Evolutionary conservation across 2,113 vertebrate genomes (phyloP), one percentile per base, ranked within the genome.

Genomic region (Oryzias javanicus): DNA sequence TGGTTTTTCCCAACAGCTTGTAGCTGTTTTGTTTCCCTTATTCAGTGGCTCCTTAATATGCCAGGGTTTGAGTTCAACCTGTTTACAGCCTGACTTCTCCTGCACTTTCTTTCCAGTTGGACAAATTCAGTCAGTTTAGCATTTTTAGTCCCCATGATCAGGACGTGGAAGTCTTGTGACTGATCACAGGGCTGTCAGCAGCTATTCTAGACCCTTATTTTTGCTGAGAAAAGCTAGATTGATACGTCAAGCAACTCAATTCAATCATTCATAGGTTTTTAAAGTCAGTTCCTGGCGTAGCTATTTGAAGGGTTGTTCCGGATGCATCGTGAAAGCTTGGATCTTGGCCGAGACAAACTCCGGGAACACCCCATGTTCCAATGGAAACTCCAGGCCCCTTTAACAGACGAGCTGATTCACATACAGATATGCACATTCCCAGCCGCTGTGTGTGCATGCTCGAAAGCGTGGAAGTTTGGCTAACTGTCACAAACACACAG

Each of bases 351-450:
- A 82, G 85, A 74, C 82, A 42, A 59, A 76, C 78, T 72, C 77
- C 35, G 64, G 65, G 75, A 77, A 58, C 66, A 1, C 55, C 72
- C 70, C 72, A 64, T 65, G 55, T 55, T 80, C 78, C 60, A 61
- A 22, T 76, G 85, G 83, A 89, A 84, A 89, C 78, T 83, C 80
- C 76, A 44, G 52, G 72, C 78, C 63, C 35, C 74, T 22, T 84
- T 62, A 75, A 67, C 82, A 74, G 57, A 83, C 76, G 82, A 51
- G 50, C 64, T 25, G 63, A 77, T 66, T 52, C 69, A 70, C 72
- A 74, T 56, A 81, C 76, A 81, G 58, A 72, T 55, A 27, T 46
- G 60, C 24, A 35, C 59, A 72, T 41, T 71, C 53, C 27, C 27
- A 49, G 47, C 45, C 50, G 45, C 71, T 54, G 54, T 55, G 60